These are phyloP conservation scores for Sebastolobus altivelis DNA, from an alignment of 2,797 vertebrate genomes.

Conservation along the genomic window DNA sequence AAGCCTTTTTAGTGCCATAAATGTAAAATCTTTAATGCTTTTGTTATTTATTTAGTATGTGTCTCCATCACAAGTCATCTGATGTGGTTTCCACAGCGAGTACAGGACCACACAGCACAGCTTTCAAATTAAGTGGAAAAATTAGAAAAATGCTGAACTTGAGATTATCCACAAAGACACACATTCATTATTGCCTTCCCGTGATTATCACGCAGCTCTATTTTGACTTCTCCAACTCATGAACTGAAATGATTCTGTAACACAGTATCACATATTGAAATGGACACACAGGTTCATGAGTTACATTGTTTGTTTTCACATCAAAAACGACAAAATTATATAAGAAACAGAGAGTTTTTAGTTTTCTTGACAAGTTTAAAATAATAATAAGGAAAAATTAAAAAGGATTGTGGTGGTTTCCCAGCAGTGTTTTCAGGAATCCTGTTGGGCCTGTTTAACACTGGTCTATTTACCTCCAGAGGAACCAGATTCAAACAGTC, in stretches of 20 bases:
- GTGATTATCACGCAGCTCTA: background rate
- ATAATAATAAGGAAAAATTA: background rate
- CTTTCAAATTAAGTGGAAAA: constrained; percentile 6
- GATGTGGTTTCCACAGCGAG: background rate
- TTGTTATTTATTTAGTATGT: background rate
- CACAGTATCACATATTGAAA: background rate
- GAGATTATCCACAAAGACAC: constrained; percentile 20
- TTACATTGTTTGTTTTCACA: background rate
- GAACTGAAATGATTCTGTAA: background rate
- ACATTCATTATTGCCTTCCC: constrained; percentile 1
- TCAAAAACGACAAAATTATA: background rate
- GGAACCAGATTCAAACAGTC: constrained; percentile 57
- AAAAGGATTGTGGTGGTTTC: background rate
- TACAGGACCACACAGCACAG: background rate
- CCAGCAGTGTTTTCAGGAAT: constrained; percentile 39
- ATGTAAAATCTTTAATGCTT: background rate
- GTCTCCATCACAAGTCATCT: background rate
- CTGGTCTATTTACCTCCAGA: constrained; percentile 42
- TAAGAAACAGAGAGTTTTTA: background rate
- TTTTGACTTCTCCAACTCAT: background rate
- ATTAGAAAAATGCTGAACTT: background rate
- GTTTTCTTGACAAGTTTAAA: background rate
- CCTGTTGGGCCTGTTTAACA: constrained; percentile 73
- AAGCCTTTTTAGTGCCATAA: background rate
- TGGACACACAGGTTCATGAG: background rate